These are phyloP conservation scores for Netelia fuscicornis DNA, from an alignment of 2,888 invertebrate genomes.

Conservation along the genomic window DNA sequence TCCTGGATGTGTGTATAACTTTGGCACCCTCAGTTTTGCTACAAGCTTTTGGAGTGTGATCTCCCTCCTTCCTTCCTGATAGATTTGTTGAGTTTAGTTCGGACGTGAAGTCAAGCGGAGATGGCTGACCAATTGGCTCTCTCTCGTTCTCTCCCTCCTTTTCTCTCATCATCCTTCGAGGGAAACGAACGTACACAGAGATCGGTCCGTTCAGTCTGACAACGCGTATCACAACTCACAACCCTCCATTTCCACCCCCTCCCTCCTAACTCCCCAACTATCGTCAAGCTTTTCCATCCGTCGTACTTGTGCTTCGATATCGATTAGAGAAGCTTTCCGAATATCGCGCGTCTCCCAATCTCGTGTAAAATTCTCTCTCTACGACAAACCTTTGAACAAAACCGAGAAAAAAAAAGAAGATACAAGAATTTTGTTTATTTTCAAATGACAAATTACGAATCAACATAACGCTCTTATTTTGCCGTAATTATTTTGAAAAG, in stretches of 20 bases:
- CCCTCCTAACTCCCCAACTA: neutral
- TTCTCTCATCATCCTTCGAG: conserved; percentile 8
- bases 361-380: neutral
- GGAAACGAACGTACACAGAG: conserved; percentile 1
- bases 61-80: neutral
- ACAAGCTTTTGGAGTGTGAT: neutral
- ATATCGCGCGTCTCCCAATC: neutral
- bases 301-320: conserved; percentile 34
- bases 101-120: conserved; percentile 52
- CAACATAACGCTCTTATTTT: no score
- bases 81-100: neutral
- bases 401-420: neutral
- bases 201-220: conserved; percentile 10
- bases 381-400: neutral
- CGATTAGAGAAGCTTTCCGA: conserved; percentile 37
- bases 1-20: no score
- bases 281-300: conserved; percentile 26
- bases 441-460: no score
- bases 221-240: conserved; percentile 15
- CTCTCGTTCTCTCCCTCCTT: neutral
- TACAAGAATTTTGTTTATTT: neutral
- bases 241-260: neutral
- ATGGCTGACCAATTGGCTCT: conserved; percentile 48
- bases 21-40: neutral
- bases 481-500: no score